Conservation (phyloP, 2,888 invertebrate species). For the Standfussiana lucernea region DNA sequence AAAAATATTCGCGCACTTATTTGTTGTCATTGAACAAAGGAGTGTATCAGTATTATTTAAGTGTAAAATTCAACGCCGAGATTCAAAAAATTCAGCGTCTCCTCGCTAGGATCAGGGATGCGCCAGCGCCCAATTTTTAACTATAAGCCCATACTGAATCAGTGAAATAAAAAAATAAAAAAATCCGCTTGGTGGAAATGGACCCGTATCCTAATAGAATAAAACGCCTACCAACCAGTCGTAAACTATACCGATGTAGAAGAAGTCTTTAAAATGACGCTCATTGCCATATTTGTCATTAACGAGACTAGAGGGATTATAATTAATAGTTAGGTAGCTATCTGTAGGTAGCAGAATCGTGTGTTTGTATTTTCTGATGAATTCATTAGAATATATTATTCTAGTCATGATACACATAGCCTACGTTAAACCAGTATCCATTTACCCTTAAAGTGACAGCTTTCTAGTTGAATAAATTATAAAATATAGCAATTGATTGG, state of each 20-base stretch:
- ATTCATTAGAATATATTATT: conserved; percentile 74
- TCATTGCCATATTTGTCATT: conserved; percentile 25
- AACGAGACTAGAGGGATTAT: conserved; percentile 21
- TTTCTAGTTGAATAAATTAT: conserved; percentile 63
- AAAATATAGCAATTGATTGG: conserved; percentile 49
- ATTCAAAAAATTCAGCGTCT: too few relatives aligned
- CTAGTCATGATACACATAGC: conserved; percentile 34
- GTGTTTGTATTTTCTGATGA: conserved; percentile 71
- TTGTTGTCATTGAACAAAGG: neutral
- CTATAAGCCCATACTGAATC: neutral
- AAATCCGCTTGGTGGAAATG: neutral
- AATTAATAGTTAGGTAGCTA: conserved; percentile 28
- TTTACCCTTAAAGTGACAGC: conserved; percentile 47
- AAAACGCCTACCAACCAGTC: conserved; percentile 4
- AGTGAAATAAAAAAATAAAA: neutral
- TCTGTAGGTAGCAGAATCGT: conserved; percentile 44
- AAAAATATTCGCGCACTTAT: neutral
- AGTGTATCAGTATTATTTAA: too few relatives aligned
- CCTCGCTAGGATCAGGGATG: too few relatives aligned
- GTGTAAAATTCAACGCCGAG: too few relatives aligned
- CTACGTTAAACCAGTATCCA: conserved; percentile 47
- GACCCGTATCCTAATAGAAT: conserved; percentile 4
- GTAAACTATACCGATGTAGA: neutral
- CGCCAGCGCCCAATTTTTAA: too few relatives aligned
- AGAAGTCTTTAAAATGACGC: conserved; percentile 14